Evolutionary conservation across 2,797 vertebrate genomes (phyloP).

Genomic region (Centroberyx gerrardi): DNA sequence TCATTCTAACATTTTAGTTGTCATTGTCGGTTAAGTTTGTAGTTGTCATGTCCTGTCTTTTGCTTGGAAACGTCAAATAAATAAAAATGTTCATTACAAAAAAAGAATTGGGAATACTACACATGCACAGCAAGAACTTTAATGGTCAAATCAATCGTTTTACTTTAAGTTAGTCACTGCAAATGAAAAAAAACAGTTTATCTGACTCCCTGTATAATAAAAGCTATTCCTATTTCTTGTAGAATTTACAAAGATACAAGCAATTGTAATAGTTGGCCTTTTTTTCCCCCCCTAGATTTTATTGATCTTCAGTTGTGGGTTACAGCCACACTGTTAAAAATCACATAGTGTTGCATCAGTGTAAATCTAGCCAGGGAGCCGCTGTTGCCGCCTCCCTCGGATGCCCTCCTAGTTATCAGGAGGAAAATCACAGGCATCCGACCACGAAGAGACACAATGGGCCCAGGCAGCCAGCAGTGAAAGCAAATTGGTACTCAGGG

Average conservation of each 20-base stretch:
- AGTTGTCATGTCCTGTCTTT: no score
- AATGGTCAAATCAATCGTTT: not conserved
- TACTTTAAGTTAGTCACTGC: not conserved
- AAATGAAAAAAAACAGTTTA: not conserved
- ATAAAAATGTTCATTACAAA: no score
- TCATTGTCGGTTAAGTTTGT: no score
- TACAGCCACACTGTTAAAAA: not conserved
- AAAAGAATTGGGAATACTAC: not conserved
- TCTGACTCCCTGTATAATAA: not conserved
- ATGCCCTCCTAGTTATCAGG: constrained; percentile 38
- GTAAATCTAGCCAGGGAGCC: constrained; percentile 27
- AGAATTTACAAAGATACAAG: not conserved
- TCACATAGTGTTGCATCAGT: constrained; percentile 20
- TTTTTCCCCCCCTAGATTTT: not conserved
- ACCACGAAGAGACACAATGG: constrained; percentile 55
- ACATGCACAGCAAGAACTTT: not conserved
- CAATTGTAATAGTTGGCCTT: not conserved
- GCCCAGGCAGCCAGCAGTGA: constrained; percentile 44
- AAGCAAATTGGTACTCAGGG: constrained; percentile 67
- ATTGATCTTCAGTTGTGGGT: not conserved
- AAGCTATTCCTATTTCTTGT: not conserved
- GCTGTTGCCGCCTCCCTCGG: constrained; percentile 33
- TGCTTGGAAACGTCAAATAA: no score
- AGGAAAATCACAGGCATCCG: constrained; percentile 58
- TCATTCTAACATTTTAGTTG: no score